Base-by-base conservation (phyloP, 2,888 invertebrate genomes). In the Slavum lentiscoides region DNA sequence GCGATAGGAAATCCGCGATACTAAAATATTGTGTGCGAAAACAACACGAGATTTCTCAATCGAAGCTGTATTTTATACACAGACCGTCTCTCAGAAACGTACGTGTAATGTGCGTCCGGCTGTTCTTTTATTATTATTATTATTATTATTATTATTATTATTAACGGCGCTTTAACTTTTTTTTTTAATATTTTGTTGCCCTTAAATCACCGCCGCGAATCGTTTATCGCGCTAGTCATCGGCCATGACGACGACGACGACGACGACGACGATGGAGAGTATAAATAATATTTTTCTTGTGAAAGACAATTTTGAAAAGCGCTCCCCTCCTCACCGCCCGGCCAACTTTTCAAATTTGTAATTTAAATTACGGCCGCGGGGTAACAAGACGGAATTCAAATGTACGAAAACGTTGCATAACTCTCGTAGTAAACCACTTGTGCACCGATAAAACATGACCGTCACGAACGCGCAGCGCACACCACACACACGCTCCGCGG, bases 301-400 rank as follows among this genome's bases (percentile, higher is more conserved):
- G 37, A 30, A 39, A 5, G 43, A 9, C 9, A 30, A 7, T 43
- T 43, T 43, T 43, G 7, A 43, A 43, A 43, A 9, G 7, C 1
- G 2, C 9, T 43, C 6, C 2, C 9, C 9, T 43, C 9, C 6
- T 7, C 43, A 1, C 30, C 30, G 2, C 30, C 17, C n/a, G 3
- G 37, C 2, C 6, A 59, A 37, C 19, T 59, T 59, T 61, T 8
- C 3, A 23, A 61, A 61, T 23, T 61, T 13, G 61, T 11, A 43
- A 72, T 61, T 72, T 72, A 37, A 72, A 72, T 39, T 55, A 39
- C 21, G 39, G 13, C 19, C 21, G 21, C 5, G 59, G 21, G 69
- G 15, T 21, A 37, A 21, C 15, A 6, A 13, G 11, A 61, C 17
- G 37, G 6, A 59, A 72, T 72, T 72, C 15, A 67, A 75, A 66